Conservation (phyloP, 1,140 invertebrate genomes). For the Oryzaephilus surinamensis region DNA sequence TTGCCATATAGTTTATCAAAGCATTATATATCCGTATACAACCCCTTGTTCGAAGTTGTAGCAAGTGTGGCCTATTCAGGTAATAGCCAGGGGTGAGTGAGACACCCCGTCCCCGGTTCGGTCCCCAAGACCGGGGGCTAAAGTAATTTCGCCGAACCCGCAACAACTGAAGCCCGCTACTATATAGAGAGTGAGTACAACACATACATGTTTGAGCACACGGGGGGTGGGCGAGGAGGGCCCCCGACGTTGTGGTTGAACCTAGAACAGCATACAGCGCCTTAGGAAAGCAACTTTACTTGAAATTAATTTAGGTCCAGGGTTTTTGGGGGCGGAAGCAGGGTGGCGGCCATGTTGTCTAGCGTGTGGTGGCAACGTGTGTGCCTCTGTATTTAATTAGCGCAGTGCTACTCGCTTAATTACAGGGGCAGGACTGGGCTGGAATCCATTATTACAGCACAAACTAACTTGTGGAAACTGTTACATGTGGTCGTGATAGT, state of each 20-base stretch:
- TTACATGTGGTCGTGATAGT: slow-evolving; percentile 27
- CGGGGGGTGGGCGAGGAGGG: slow-evolving; percentile 4
- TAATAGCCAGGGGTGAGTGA: too few relatives aligned
- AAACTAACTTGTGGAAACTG: slow-evolving; percentile 25
- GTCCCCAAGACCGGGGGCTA: slow-evolving; percentile 2
- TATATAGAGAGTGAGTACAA: too few relatives aligned
- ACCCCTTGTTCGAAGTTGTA: too few relatives aligned
- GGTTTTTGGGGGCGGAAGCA: slow-evolving; percentile 1
- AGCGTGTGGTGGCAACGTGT: slow-evolving; percentile 28
- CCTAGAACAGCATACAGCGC: slow-evolving; percentile 11
- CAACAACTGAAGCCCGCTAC: slow-evolving; percentile 20
- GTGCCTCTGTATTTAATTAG: slow-evolving; percentile 33
- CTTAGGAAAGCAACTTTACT: slow-evolving; percentile 26
- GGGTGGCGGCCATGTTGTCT: slow-evolving; percentile 28
- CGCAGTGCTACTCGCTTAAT: slow-evolving; percentile 32
- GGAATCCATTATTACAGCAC: slow-evolving; percentile 28
- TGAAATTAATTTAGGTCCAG: slow-evolving; percentile 33
- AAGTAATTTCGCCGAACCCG: too few relatives aligned
- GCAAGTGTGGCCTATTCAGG: too few relatives aligned
- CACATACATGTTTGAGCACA: too few relatives aligned
- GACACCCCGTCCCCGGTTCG: slow-evolving; percentile 1
- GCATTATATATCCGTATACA: too few relatives aligned
- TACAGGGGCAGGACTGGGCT: slow-evolving; percentile 29
- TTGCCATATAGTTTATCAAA: too few relatives aligned
- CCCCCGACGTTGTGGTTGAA: slow-evolving; percentile 15